These are phyloP conservation scores for Neopelma chrysocephalum DNA, from an alignment of 2,797 vertebrate genomes.

Conservation along the genomic window DNA sequence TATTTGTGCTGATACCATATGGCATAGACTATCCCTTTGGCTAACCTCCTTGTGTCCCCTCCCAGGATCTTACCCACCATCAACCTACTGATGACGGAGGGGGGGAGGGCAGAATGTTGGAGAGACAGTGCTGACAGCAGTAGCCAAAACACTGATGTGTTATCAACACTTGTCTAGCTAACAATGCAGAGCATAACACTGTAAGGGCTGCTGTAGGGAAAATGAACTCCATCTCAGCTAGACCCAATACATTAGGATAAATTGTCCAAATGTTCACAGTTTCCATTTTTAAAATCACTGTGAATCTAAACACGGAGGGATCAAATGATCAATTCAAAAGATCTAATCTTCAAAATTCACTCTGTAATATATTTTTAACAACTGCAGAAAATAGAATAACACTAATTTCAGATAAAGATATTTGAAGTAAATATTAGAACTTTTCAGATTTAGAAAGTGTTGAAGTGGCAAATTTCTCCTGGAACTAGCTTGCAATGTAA, in stretches of 20 bases:
- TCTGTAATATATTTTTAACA: not conserved
- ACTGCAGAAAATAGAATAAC: not conserved
- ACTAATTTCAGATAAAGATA: not conserved
- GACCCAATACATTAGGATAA: accelerated
- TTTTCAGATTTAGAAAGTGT: not conserved
- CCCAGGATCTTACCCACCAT: too few species aligned
- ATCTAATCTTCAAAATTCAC: accelerated
- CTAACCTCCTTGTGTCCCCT: not conserved
- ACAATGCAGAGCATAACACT: not conserved
- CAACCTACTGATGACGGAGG: not conserved
- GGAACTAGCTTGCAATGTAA: not conserved
- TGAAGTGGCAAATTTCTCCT: not conserved
- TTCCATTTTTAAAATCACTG: not conserved
- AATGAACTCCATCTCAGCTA: too few species aligned
- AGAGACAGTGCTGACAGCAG: not conserved
- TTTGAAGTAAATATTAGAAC: not conserved
- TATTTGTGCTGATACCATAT: not conserved
- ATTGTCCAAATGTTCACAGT: not conserved
- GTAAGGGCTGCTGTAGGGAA: not conserved
- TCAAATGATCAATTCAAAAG: not conserved
- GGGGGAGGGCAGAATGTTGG: not conserved
- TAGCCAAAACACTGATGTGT: not conserved
- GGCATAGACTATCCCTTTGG: not conserved
- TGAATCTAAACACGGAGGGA: not conserved
- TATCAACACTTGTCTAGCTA: not conserved